These are phyloP conservation scores for Coendou prehensilis DNA, from an alignment of 2,797 vertebrate species.

Conservation along the genomic window DNA sequence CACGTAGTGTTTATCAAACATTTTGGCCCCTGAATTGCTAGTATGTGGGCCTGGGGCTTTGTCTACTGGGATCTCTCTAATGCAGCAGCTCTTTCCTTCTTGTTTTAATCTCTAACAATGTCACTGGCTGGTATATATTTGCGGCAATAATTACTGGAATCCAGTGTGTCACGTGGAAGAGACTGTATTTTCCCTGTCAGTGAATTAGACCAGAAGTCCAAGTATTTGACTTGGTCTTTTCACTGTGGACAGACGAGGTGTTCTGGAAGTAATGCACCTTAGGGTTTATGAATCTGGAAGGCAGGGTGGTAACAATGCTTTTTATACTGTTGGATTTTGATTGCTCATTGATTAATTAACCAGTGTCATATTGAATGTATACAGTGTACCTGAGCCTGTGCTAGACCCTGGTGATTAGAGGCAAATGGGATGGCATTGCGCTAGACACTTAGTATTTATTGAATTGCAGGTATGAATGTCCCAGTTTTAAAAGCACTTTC, in stretches of 20 bases:
- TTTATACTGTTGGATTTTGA: slow-evolving; percentile 46
- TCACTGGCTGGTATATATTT: not conserved
- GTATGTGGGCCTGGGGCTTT: not conserved
- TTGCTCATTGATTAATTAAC: not conserved
- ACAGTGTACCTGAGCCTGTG: not conserved
- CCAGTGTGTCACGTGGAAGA: not conserved
- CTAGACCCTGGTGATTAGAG: not conserved
- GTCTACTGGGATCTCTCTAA: not conserved
- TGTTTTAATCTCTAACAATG: not conserved
- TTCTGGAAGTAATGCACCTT: not conserved
- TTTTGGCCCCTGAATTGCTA: not conserved
- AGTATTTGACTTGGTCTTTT: slow-evolving; percentile 29
- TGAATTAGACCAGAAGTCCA: slow-evolving; percentile 34
- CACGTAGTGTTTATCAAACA: rapidly evolving
- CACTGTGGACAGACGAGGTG: not conserved
- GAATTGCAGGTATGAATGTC: not conserved
- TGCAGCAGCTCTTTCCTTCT: not conserved
- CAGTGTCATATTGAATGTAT: not conserved
- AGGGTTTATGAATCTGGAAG: slow-evolving; percentile 54
- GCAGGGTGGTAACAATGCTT: not conserved
- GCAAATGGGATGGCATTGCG: not conserved
- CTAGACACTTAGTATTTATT: not conserved
- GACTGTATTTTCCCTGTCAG: slow-evolving; percentile 35
- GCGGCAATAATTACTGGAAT: not conserved
- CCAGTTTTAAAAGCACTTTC: slow-evolving; percentile 45